Evolutionary conservation across 1,140 invertebrate species (phyloP).

Genomic region (Diuraphis noxia): DNA sequence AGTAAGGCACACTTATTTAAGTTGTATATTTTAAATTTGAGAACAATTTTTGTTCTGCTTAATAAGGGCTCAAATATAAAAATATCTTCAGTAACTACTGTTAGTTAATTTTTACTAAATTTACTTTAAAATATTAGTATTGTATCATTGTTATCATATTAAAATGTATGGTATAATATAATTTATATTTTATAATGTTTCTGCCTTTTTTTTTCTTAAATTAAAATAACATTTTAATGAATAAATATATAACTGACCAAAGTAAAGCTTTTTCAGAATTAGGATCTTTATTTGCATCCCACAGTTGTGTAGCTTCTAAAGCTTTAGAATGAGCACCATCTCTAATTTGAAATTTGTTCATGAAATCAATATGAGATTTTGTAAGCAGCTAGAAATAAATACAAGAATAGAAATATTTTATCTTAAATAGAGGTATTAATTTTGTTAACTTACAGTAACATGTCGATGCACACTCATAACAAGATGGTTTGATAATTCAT

Average conservation of each 20-base stretch:
- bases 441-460: conserved; percentile 65
- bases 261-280: conserved; percentile 45
- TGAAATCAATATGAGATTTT: conserved; percentile 38
- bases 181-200: too few species aligned
- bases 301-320: conserved; percentile 41
- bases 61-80: neutral
- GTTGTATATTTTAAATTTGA: neutral
- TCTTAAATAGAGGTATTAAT: neutral
- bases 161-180: neutral
- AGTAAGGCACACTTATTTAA: neutral
- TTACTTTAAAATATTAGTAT: neutral
- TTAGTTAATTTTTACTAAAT: neutral
- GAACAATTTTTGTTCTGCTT: neutral
- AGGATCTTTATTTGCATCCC: conserved; percentile 49
- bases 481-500: conserved; percentile 65
- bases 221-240: neutral
- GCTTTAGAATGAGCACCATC: conserved; percentile 17
- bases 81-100: neutral
- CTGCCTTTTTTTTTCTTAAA: too few species aligned
- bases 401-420: neutral
- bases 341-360: conserved; percentile 27
- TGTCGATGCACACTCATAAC: conserved; percentile 65
- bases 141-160: neutral
- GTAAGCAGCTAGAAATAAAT: conserved; percentile 27
- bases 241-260: neutral